A percentile compares a stretch with the other conserved stretches of the same genome.
These are phyloP conservation scores for Drosophila acutilabella DNA, from an alignment of 2,888 invertebrate genomes.

Conservation along the genomic window DNA sequence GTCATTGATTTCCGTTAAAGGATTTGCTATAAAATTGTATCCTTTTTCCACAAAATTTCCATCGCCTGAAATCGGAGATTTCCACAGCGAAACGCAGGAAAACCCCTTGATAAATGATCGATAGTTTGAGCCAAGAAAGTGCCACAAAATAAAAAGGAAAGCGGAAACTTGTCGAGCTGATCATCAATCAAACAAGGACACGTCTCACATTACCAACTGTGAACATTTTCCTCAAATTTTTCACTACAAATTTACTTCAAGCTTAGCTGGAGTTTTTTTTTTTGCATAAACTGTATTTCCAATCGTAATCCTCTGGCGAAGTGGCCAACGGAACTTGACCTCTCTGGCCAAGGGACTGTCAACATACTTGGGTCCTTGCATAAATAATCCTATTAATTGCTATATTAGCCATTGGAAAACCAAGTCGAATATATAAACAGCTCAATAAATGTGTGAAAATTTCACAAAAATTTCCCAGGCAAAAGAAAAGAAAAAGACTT, in stretches of 20 bases:
- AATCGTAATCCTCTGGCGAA: slow-evolving; percentile 28
- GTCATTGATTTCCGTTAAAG: slow-evolving; percentile 71
- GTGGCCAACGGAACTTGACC: slow-evolving; percentile 69
- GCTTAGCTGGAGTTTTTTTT: not conserved
- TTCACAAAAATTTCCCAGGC: slow-evolving; percentile 62
- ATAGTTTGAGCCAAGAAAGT: slow-evolving; percentile 36
- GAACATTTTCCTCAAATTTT: slow-evolving; percentile 10
- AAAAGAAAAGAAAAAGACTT: slow-evolving; percentile 39
- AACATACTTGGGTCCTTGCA: slow-evolving; percentile 69
- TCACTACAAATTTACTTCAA: not conserved
- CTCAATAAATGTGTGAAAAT: slow-evolving; percentile 65
- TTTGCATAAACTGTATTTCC: not conserved
- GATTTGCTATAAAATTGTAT: slow-evolving; percentile 62
- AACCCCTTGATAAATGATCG: slow-evolving; percentile 51
- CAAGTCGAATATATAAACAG: slow-evolving; percentile 61
- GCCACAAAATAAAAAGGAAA: slow-evolving; percentile 6
- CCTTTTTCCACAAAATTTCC: slow-evolving; percentile 43
- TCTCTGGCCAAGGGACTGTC: slow-evolving; percentile 65
- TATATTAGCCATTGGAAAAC: slow-evolving; percentile 68
- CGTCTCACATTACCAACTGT: slow-evolving; percentile 37
- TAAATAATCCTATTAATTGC: slow-evolving; percentile 81
- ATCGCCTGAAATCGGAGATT: slow-evolving; percentile 66
- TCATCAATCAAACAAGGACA: slow-evolving; percentile 50
- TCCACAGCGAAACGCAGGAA: slow-evolving; percentile 21
- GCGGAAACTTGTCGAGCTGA: slow-evolving; percentile 30